phyloP scores from a whole-genome alignment of 2,113 vertebrate genomes.

The Erythrocercus mccallii region DNA sequence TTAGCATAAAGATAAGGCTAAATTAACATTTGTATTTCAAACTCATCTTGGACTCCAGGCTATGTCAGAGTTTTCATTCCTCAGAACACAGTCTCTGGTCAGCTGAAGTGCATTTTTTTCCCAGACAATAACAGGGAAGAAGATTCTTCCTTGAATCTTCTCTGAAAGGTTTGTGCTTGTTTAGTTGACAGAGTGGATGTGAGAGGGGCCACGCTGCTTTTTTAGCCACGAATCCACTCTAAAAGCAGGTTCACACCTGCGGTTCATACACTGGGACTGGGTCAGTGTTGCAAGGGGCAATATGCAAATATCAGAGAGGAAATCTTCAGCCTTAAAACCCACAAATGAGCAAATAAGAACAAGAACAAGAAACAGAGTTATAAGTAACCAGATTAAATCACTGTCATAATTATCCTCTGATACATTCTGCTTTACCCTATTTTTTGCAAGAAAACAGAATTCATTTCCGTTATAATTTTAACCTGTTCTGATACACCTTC shows the following conservation, averaged over 20 bases:
- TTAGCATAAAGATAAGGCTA: not conserved
- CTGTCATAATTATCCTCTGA: not conserved
- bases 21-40: not conserved
- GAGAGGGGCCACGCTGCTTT: rapidly evolving
- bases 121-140: not conserved
- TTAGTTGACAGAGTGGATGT: not conserved
- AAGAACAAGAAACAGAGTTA: not conserved
- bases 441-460: not conserved
- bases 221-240: not conserved
- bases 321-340: not conserved
- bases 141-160: not conserved
- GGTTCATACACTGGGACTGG: rapidly evolving
- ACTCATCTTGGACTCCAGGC: not conserved
- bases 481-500: not conserved
- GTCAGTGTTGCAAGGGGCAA: not conserved
- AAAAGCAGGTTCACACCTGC: not conserved
- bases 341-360: not conserved
- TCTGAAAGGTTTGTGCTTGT: not conserved
- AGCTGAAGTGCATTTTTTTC: not conserved
- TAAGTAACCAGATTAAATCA: not conserved
- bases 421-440: not conserved
- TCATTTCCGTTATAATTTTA: not conserved
- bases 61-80: not conserved
- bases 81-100: not conserved
- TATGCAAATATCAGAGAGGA: not conserved